These are phyloP conservation scores for Lithobates sylvaticus DNA, from an alignment of 2,797 vertebrate genomes.

Conservation along the genomic window DNA sequence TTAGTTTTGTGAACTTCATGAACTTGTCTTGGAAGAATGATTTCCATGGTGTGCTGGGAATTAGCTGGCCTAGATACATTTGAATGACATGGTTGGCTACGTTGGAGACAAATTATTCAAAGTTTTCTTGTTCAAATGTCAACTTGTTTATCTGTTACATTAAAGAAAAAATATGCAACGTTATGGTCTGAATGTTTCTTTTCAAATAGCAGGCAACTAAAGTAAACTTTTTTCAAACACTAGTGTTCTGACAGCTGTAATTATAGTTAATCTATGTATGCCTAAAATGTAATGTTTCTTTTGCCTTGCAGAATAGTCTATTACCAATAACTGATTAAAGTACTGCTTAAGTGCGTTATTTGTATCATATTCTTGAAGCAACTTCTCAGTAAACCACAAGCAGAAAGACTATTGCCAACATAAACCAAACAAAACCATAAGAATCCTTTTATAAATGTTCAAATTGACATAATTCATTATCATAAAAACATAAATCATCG, in stretches of 20 bases:
- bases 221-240: not conserved
- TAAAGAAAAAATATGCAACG: slow-evolving; percentile 18
- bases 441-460: too few relatives aligned
- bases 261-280: not conserved
- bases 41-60: slow-evolving; percentile 42
- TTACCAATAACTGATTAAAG: too few relatives aligned
- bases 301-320: too few relatives aligned
- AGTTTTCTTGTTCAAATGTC: slow-evolving; percentile 23
- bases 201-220: slow-evolving; percentile 3
- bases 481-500: too few relatives aligned
- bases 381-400: too few relatives aligned
- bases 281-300: too few relatives aligned
- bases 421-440: too few relatives aligned
- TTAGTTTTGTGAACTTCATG: slow-evolving; percentile 30
- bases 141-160: slow-evolving; percentile 49
- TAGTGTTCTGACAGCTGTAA: not conserved
- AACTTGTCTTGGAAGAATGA: slow-evolving; percentile 44
- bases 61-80: slow-evolving; percentile 40
- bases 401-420: too few relatives aligned
- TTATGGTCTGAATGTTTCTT: not conserved
- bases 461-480: too few relatives aligned
- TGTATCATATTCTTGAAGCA: too few relatives aligned
- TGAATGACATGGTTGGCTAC: slow-evolving; percentile 32
- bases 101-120: slow-evolving; percentile 37
- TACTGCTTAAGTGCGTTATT: too few relatives aligned